phyloP scores from a whole-genome alignment of 2,113 vertebrate genomes.

The Chinchilla lanigera region DNA sequence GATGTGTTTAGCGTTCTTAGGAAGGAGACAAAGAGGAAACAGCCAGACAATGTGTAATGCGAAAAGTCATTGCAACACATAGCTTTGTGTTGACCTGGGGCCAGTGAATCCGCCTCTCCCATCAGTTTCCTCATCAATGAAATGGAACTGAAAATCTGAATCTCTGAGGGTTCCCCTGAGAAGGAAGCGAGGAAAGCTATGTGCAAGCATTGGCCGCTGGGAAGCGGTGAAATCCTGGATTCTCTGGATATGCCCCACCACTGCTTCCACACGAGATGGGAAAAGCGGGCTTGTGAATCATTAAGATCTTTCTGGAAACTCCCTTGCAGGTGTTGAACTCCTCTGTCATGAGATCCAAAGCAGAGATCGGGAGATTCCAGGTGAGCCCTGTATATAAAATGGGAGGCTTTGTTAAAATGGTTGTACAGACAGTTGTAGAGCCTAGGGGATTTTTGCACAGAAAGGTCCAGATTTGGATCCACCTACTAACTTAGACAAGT shows the following conservation, averaged over 20 bases:
- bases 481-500: not conserved
- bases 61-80: not conserved
- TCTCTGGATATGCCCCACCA: not conserved
- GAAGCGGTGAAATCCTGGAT: not conserved
- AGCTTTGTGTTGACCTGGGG: not conserved
- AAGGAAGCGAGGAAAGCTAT: not conserved
- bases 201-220: not conserved
- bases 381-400: slow-evolving; percentile 65
- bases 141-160: not conserved
- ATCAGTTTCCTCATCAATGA: not conserved
- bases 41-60: not conserved
- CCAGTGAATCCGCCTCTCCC: not conserved
- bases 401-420: not conserved
- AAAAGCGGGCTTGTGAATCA: not conserved
- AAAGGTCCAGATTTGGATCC: not conserved
- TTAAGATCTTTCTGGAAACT: slow-evolving; percentile 46
- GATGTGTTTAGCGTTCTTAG: not conserved
- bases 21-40: not conserved
- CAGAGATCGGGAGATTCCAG: slow-evolving; percentile 84
- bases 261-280: not conserved
- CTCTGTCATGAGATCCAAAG: slow-evolving; percentile 52
- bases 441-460: not conserved
- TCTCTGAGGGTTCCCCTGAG: not conserved
- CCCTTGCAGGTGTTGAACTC: slow-evolving; percentile 81
- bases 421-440: not conserved